Conservation (phyloP, 2,797 vertebrate species). For the Anguilla anguilla region DNA sequence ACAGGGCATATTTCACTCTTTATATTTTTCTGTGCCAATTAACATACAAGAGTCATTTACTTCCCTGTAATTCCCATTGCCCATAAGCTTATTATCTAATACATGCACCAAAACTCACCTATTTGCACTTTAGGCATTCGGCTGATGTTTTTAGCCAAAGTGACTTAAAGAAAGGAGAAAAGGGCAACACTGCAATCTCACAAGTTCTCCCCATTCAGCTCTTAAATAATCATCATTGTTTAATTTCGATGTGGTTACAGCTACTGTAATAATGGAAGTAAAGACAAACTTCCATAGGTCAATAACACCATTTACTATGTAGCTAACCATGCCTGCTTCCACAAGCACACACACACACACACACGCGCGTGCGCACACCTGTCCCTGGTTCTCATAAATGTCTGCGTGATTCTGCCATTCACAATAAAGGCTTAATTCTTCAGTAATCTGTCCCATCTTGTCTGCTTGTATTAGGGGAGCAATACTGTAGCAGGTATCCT, state of each 20-base stretch:
- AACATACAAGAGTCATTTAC: neutral
- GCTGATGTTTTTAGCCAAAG: no score
- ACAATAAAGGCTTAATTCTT: neutral
- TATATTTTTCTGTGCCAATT: neutral
- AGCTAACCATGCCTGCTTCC: neutral
- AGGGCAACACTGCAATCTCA: no score
- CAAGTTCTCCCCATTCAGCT: neutral
- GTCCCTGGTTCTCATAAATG: neutral
- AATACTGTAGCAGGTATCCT: neutral
- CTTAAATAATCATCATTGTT: neutral
- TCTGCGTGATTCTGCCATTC: neutral
- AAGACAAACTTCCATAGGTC: neutral
- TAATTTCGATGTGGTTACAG: no score
- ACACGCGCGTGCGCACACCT: neutral
- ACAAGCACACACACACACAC: neutral
- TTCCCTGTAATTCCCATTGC: no score
- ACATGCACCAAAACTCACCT: no score
- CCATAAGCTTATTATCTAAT: no score
- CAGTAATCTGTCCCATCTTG: neutral
- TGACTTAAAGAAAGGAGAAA: neutral
- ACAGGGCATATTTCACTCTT: neutral
- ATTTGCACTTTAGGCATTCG: no score
- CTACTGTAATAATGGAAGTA: no score
- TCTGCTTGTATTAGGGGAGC: neutral
- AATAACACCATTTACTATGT: neutral